Evolutionary conservation across 2,888 invertebrate genomes (phyloP).

Genomic region (Philereme vetulata): DNA sequence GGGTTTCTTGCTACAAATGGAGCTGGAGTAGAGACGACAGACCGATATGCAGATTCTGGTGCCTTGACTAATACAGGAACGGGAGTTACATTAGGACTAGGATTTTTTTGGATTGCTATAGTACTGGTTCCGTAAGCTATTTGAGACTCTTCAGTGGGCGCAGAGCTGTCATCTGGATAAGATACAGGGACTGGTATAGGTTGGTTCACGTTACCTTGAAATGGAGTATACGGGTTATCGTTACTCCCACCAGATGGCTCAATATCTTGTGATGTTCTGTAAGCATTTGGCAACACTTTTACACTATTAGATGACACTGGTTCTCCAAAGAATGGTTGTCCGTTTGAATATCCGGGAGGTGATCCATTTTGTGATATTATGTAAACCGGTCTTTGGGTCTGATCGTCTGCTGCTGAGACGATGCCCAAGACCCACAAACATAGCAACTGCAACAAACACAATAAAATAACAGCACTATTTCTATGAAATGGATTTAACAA

Average conservation of each 20-base stretch:
- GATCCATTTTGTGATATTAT: slow-evolving; percentile 16
- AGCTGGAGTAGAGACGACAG: slow-evolving; percentile 26
- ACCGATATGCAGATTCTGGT: slow-evolving; percentile 17
- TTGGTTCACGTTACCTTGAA: slow-evolving; percentile 13
- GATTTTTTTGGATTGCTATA: slow-evolving; percentile 2
- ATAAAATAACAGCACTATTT: not conserved
- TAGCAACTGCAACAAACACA: slow-evolving; percentile 56
- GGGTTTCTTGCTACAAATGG: slow-evolving; percentile 16
- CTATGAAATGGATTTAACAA: slow-evolving; percentile 5
- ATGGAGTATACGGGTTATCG: slow-evolving; percentile 1
- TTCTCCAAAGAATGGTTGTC: slow-evolving; percentile 13
- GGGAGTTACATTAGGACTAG: slow-evolving; percentile 10
- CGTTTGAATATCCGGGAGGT: slow-evolving; percentile 4
- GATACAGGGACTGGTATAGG: slow-evolving; percentile 35
- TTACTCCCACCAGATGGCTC: slow-evolving; percentile 7
- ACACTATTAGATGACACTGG: slow-evolving; percentile 19
- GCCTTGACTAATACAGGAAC: slow-evolving; percentile 23
- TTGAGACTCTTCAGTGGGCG: slow-evolving; percentile 10
- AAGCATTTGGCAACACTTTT: slow-evolving; percentile 28
- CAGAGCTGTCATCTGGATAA: slow-evolving; percentile 5
- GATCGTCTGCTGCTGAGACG: slow-evolving; percentile 27
- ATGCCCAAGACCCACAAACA: slow-evolving; percentile 59
- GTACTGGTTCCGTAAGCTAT: not conserved
- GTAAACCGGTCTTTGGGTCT: slow-evolving; percentile 15
- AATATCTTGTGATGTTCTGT: slow-evolving; percentile 9